Evolutionary conservation across 92 coral and sea anemone species (phyloP).

Genomic region (Heteractis magnifica): DNA sequence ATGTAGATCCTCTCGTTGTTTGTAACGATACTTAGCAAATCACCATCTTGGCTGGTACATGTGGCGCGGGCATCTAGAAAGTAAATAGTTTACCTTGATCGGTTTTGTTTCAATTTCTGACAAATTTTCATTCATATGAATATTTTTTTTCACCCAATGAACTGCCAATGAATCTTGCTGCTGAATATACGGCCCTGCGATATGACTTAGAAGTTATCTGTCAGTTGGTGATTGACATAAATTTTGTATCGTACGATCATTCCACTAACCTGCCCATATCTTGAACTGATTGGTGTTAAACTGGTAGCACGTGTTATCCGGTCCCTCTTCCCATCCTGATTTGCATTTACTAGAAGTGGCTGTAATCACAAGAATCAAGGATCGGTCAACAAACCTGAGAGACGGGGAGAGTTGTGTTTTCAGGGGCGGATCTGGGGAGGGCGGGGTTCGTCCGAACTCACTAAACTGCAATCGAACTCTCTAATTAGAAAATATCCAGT

Average conservation of each 20-base stretch:
- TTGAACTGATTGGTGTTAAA: conserved; percentile 66
- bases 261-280: conserved; percentile 82
- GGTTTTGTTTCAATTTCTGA: too few relatives aligned
- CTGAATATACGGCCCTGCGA: background rate
- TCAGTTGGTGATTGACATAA: background rate
- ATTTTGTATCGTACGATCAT: background rate
- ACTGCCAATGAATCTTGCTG: too few relatives aligned
- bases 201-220: too few relatives aligned
- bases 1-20: conserved; percentile 68
- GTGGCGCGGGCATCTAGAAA: conserved; percentile 86
- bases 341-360: conserved; percentile 74
- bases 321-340: conserved; percentile 88
- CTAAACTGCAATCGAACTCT: too few relatives aligned
- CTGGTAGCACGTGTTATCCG: conserved; percentile 85
- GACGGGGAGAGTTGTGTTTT: too few relatives aligned
- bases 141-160: too few relatives aligned
- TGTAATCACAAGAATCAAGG: conserved; percentile 16
- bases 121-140: too few relatives aligned
- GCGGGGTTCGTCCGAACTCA: too few relatives aligned
- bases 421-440: too few relatives aligned
- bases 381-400: too few relatives aligned
- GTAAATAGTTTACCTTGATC: background rate
- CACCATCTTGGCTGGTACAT: conserved; percentile 81
- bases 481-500: too few relatives aligned
- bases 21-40: conserved; percentile 76